phyloP scores from a whole-genome alignment of 1,140 invertebrate genomes.

The Drosophila nikananu region DNA sequence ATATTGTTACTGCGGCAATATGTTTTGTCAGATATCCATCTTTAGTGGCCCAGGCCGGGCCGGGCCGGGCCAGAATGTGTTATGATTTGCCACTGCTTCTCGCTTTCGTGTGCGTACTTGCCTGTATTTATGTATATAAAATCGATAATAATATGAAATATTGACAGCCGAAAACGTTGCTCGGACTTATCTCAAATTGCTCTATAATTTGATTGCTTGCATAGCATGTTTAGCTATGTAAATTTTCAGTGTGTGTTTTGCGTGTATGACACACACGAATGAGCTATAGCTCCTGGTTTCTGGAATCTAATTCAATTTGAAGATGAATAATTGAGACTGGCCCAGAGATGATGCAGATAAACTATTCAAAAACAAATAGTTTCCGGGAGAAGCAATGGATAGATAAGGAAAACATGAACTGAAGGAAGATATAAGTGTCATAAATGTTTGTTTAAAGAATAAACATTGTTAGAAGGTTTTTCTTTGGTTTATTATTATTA shows the following conservation, averaged over 20 bases:
- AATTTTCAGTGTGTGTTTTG: slow-evolving; percentile 15
- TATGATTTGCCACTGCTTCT: slow-evolving; percentile 41
- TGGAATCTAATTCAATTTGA: slow-evolving; percentile 14
- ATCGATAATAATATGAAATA: slow-evolving; percentile 60
- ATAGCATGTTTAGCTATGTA: slow-evolving; percentile 22
- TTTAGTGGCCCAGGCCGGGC: slow-evolving; percentile 24
- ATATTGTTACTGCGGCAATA: slow-evolving; percentile 59
- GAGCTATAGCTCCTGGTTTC: not conserved
- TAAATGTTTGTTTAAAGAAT: not conserved
- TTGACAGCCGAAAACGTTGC: slow-evolving; percentile 38
- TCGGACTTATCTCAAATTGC: slow-evolving; percentile 33
- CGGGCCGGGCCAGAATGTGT: slow-evolving; percentile 28
- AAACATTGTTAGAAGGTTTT: not conserved
- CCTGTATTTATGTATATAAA: slow-evolving; percentile 4
- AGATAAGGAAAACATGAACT: not conserved
- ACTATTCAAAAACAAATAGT: not conserved
- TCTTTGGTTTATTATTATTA: not conserved
- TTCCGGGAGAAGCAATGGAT: not conserved
- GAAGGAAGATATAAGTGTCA: not conserved
- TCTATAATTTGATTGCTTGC: slow-evolving; percentile 51
- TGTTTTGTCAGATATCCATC: slow-evolving; percentile 64
- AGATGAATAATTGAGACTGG: slow-evolving; percentile 18
- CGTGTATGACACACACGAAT: not conserved
- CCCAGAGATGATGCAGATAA: not conserved
- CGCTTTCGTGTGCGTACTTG: slow-evolving; percentile 9